Conservation (phyloP, 2,888 invertebrate species). For the Callosobruchus maculatus region DNA sequence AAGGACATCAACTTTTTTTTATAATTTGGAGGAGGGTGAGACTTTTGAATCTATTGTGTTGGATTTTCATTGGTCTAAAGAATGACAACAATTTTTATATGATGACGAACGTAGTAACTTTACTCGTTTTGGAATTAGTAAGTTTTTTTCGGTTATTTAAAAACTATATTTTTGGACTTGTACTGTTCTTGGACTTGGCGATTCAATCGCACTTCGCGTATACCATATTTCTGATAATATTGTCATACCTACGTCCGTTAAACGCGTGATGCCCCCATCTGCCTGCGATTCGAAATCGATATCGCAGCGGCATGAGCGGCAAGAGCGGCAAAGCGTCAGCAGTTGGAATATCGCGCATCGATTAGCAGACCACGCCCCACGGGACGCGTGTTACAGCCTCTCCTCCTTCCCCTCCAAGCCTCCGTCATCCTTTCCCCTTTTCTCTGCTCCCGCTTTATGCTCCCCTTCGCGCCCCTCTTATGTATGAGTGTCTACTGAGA, state of each 20-base stretch:
- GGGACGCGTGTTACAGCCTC: conserved; percentile 37
- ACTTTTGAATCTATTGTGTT: no score
- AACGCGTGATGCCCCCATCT: neutral
- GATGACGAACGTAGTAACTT: no score
- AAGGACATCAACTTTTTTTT: no score
- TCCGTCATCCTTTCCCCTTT: neutral
- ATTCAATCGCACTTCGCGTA: no score
- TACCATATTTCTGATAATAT: neutral
- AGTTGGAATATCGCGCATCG: conserved; percentile 38
- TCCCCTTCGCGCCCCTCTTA: neutral
- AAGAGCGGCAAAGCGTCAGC: neutral
- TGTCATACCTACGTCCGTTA: neutral
- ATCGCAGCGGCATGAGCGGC: neutral
- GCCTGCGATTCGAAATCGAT: neutral
- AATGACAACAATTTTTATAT: no score
- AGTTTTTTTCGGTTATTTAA: no score
- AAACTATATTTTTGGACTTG: no score
- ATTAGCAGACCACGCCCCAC: conserved; percentile 49
- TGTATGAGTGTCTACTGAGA: neutral
- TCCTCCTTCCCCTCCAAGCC: neutral
- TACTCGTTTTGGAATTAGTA: no score
- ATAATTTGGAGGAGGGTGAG: no score
- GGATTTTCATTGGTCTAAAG: no score
- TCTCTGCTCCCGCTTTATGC: neutral
- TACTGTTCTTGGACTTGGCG: no score